A percentile compares a stretch with the other conserved stretches of the same genome.
phyloP scores from a whole-genome alignment of 1,140 invertebrate genomes.

The Rhopalosiphum maidis region DNA sequence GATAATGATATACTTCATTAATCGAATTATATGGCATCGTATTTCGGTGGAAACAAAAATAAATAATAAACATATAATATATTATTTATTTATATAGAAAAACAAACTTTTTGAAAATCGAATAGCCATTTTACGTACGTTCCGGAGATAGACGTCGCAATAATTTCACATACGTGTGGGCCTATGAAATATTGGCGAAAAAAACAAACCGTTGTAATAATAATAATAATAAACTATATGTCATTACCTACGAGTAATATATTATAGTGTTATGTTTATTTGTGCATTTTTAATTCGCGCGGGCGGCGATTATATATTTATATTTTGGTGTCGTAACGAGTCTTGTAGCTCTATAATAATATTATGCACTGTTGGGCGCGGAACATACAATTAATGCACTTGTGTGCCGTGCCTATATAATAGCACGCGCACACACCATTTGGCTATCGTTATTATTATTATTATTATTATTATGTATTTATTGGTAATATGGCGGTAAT shows the following conservation, averaged over 20 bases:
- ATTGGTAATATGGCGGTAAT: too few species aligned
- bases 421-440: too few species aligned
- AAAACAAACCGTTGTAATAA: neutral
- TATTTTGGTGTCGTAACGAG: neutral
- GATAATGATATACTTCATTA: neutral
- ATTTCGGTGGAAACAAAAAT: neutral
- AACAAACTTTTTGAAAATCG: neutral
- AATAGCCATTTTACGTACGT: neutral
- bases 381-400: neutral
- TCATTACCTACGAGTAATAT: neutral
- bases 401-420: neutral
- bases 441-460: too few species aligned
- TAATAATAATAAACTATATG: neutral
- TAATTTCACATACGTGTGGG: neutral
- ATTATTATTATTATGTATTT: too few species aligned
- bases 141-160: neutral
- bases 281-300: slow-evolving; percentile 2
- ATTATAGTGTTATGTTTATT: slow-evolving; percentile 1
- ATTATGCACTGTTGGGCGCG: neutral
- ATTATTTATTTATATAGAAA: neutral
- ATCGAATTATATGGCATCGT: neutral
- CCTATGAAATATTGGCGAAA: neutral
- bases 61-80: neutral
- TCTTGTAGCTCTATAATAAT: neutral
- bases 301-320: neutral